Conservation (phyloP, 1,140 invertebrate genomes). For the Musca domestica region DNA sequence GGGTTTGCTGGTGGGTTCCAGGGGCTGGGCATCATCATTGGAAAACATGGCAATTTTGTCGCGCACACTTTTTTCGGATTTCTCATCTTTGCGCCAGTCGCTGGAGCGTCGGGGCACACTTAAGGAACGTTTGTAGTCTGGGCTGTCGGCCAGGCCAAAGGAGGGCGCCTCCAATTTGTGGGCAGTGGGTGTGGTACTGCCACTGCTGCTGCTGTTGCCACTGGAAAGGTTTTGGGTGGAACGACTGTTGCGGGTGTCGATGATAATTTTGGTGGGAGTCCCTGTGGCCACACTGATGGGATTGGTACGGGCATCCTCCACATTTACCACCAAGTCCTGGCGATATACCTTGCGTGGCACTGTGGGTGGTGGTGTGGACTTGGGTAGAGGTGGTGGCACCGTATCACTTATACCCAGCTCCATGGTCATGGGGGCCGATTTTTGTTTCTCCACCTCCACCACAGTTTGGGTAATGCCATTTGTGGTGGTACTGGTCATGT, state of each 20-base stretch:
- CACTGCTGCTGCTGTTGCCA: slow-evolving; percentile 8
- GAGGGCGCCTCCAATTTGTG: slow-evolving; percentile 16
- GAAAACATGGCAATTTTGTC: slow-evolving; percentile 90
- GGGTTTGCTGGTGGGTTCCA: not conserved
- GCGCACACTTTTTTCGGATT: slow-evolving; percentile 74
- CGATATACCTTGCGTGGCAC: slow-evolving; percentile 48
- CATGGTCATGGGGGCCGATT: not conserved
- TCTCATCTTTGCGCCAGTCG: slow-evolving; percentile 66
- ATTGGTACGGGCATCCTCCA: slow-evolving; percentile 39
- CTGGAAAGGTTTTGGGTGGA: slow-evolving; percentile 1
- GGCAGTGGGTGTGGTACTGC: slow-evolving; percentile 7
- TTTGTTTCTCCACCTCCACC: slow-evolving; percentile 14
- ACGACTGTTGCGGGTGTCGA: slow-evolving; percentile 9
- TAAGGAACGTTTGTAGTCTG: slow-evolving; percentile 47
- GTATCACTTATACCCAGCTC: not conserved
- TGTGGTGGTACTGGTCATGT: slow-evolving; percentile 17
- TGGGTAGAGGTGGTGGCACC: slow-evolving; percentile 44
- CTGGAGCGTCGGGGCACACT: slow-evolving; percentile 42
- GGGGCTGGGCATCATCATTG: slow-evolving; percentile 40
- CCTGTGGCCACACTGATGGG: slow-evolving; percentile 15
- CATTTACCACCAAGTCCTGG: slow-evolving; percentile 48
- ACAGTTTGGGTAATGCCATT: slow-evolving; percentile 5
- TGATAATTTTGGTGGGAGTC: slow-evolving; percentile 19
- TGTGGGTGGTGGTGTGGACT: slow-evolving; percentile 46
- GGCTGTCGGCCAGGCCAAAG: slow-evolving; percentile 17